These are phyloP conservation scores for Virgularia gustaviana DNA, from an alignment of 92 coral and sea anemone genomes.

Conservation along the genomic window DNA sequence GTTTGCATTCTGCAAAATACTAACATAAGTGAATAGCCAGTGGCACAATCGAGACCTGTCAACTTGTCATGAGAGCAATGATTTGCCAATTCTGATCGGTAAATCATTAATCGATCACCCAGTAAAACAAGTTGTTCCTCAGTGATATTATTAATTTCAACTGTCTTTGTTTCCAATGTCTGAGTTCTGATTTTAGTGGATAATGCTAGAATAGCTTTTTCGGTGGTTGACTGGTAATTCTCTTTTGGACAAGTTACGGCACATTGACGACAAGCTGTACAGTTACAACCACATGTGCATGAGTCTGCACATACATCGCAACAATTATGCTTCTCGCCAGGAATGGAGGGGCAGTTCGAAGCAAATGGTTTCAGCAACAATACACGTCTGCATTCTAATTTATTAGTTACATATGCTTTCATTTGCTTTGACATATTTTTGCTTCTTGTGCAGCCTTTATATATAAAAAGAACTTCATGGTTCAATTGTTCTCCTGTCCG, in stretches of 20 bases:
- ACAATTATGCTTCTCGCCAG: slow-evolving; percentile 13
- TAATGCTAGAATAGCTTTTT: neutral
- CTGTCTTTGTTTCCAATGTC: neutral
- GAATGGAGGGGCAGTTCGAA: neutral
- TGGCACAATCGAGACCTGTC: slow-evolving; percentile 42
- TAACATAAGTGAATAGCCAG: slow-evolving; percentile 37
- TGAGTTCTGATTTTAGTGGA: neutral
- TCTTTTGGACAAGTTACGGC: neutral
- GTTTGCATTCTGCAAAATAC: slow-evolving; percentile 23
- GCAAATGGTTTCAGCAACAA: slow-evolving; percentile 32
- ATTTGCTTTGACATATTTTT: slow-evolving; percentile 17
- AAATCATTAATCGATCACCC: slow-evolving; percentile 19
- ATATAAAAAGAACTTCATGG: slow-evolving; percentile 35
- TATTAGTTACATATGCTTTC: slow-evolving; percentile 26
- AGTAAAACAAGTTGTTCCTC: neutral
- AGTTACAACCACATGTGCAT: slow-evolving; percentile 26
- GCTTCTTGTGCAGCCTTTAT: slow-evolving; percentile 32
- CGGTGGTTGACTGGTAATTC: neutral
- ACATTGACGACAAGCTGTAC: neutral
- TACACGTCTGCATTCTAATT: slow-evolving; percentile 2
- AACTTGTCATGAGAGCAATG: slow-evolving; percentile 45
- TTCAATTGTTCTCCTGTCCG: slow-evolving; percentile 9
- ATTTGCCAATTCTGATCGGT: slow-evolving; percentile 30
- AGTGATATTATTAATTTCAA: slow-evolving; percentile 13
- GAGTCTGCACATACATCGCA: slow-evolving; percentile 44